These are phyloP conservation scores for Oscheius sp. DNA, from an alignment of 2,888 invertebrate species.

Conservation along the genomic window DNA sequence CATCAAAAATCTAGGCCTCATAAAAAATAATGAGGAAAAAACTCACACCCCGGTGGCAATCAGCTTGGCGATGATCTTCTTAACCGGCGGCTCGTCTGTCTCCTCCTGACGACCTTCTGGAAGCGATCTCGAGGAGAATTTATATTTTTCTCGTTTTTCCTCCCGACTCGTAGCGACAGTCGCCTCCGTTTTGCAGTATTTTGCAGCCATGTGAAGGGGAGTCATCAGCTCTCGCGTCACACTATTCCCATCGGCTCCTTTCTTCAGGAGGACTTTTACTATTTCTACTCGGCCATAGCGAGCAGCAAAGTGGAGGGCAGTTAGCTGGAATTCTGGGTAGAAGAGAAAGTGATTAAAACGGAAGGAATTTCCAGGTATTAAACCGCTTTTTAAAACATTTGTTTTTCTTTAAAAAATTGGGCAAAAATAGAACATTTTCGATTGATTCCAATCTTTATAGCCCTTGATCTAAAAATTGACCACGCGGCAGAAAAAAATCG, in stretches of 20 bases:
- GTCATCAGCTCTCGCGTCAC: slow-evolving; percentile 38
- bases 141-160: not conserved
- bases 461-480: too few relatives aligned
- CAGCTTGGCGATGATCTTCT: slow-evolving; percentile 27
- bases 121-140: not conserved
- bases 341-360: not conserved
- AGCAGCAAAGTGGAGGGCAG: slow-evolving; percentile 49
- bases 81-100: not conserved
- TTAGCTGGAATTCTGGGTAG: slow-evolving; percentile 43
- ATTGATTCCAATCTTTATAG: too few relatives aligned
- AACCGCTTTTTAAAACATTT: too few relatives aligned
- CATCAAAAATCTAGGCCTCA: too few relatives aligned
- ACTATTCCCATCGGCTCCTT: slow-evolving; percentile 31
- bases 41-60: slow-evolving; percentile 33
- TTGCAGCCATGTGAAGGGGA: slow-evolving; percentile 48
- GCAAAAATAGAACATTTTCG: too few relatives aligned
- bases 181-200: slow-evolving; percentile 31
- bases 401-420: too few relatives aligned
- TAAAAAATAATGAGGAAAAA: too few relatives aligned
- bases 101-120: not conserved
- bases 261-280: slow-evolving; percentile 36
- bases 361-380: not conserved
- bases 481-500: too few relatives aligned
- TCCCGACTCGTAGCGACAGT: slow-evolving; percentile 2
- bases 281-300: slow-evolving; percentile 43